phyloP scores from a whole-genome alignment of 1,140 invertebrate genomes.

The Batillaria attramentaria region DNA sequence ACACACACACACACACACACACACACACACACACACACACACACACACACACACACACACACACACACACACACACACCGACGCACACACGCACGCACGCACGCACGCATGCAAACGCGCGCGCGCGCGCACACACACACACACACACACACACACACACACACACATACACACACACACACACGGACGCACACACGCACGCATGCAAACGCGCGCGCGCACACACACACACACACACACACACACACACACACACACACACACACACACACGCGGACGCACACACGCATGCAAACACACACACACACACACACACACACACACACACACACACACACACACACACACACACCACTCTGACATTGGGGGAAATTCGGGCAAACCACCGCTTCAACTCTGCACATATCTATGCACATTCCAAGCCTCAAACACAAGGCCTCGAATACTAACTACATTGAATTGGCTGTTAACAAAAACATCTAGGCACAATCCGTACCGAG shows the following conservation, averaged over 20 bases:
- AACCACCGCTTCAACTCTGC: neutral
- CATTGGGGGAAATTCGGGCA: neutral
- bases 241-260: neutral
- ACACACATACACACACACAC: too few species aligned
- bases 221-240: neutral
- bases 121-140: constrained; percentile 7
- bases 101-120: neutral
- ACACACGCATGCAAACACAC: too few species aligned
- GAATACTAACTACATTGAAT: neutral
- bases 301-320: neutral
- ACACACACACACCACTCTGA: neutral
- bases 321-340: neutral
- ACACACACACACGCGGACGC: neutral
- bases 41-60: constrained; percentile 16
- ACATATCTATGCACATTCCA: neutral
- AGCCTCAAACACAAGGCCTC: neutral
- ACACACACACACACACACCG: neutral
- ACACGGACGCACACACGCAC: neutral
- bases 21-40: neutral
- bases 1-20: constrained; percentile 15
- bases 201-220: too few species aligned
- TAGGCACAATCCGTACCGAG: neutral
- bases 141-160: neutral
- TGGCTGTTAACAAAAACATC: neutral
- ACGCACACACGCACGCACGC: neutral